Base-by-base conservation (phyloP, 2,888 invertebrate species). In the Malachius bipustulatus region DNA sequence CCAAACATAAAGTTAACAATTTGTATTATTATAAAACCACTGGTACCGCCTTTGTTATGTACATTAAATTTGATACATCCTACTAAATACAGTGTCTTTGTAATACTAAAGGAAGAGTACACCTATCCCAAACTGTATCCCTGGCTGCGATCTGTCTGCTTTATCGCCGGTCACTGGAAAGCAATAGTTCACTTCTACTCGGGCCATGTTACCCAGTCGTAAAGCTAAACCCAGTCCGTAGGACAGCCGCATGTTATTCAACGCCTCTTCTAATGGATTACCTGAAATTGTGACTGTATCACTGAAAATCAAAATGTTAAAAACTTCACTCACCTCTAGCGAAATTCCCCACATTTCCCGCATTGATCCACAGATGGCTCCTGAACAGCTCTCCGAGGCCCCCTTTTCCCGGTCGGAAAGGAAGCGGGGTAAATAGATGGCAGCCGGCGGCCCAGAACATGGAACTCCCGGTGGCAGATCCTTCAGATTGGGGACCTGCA, bases 161-260 rank as follows among this genome's bases (percentile, higher is more conserved):
- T 67, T 62, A 45, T 71, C 67, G 42, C 72, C 73, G 30, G 67
- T 64, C 32, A 55, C 45, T 27, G 96, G 96, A 53, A 84, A 64
- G 60, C 87, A 84, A 66, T 96, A 91, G 70, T 96, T 97, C 35
- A 98, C 72, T 69, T 98, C 97, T 35, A 97, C 70, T 37, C 94
- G 72, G n/a, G 91, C 93, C 42, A 80, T 68, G 45, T 84, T 72
- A 46, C 79, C 90, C 37, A 97, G 65, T 43, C 83, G 75, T 54
- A 94, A 68, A 9, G 84, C 87, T 34, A 94, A 59, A 10, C 94
- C 96, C 35, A 78, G 62, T 16, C 98, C 97, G 49, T 73, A 74
- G 2, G 91, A 73, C 51, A 80, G 69, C 37, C 96, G 71, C 48
- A 73, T 65, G 39, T 70, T 67, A 32, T 70, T 67, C 31, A 39